Evolutionary conservation across 2,113 vertebrate genomes (phyloP).

Genomic region (Zingel zingel): DNA sequence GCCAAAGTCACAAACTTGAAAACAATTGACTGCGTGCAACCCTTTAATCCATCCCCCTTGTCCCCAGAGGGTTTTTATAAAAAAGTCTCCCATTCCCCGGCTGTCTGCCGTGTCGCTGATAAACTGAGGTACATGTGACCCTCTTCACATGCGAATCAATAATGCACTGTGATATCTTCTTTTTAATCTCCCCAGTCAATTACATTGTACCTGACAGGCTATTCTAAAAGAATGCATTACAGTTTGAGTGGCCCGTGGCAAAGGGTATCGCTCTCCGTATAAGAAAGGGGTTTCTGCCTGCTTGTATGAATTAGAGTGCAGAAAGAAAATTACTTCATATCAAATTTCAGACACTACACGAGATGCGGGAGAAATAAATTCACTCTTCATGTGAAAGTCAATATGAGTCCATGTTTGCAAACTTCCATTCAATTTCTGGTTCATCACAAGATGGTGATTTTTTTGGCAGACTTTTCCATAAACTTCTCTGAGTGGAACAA

Average conservation of each 20-base stretch:
- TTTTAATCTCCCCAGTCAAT: constrained; percentile 75
- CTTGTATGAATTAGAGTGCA: constrained; percentile 42
- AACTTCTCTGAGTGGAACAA: constrained; percentile 41
- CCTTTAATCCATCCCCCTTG: constrained; percentile 49
- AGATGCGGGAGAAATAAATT: constrained; percentile 49
- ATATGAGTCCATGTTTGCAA: constrained; percentile 53
- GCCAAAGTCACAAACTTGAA: constrained; percentile 21
- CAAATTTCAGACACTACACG: constrained; percentile 32
- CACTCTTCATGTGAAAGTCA: constrained; percentile 56
- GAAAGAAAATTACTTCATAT: constrained; percentile 41
- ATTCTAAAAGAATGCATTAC: constrained; percentile 64
- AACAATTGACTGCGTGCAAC: constrained; percentile 54
- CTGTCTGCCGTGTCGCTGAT: constrained; percentile 52
- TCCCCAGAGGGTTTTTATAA: constrained; percentile 45
- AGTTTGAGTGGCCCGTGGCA: constrained; percentile 39
- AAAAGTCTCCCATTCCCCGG: constrained; percentile 48
- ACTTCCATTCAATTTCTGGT: constrained; percentile 36
- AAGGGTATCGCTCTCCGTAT: constrained; percentile 21
- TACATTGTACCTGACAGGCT: constrained; percentile 71
- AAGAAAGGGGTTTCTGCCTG: constrained; percentile 21
- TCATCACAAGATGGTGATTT: constrained; percentile 29
- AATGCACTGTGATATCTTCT: constrained; percentile 71
- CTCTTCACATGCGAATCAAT: constrained; percentile 74
- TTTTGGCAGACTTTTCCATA: constrained; percentile 35
- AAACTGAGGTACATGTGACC: constrained; percentile 63